Percentiles rank a stretch among this genome's conserved stretches.
These are phyloP conservation scores for Oreocharis arfaki DNA, from an alignment of 2,113 vertebrate species.

Conservation along the genomic window DNA sequence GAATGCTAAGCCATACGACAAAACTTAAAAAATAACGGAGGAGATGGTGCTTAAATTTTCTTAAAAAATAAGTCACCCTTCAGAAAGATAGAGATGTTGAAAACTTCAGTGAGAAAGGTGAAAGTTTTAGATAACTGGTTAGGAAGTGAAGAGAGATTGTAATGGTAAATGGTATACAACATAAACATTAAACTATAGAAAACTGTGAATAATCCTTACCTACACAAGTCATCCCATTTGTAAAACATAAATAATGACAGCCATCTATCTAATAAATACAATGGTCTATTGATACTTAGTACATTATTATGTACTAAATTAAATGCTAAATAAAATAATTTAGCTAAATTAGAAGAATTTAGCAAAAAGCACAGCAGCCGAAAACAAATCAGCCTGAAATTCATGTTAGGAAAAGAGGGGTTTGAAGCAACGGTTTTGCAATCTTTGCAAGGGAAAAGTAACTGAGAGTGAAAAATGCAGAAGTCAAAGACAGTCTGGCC, in stretches of 20 bases:
- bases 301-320: not conserved
- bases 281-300: not conserved
- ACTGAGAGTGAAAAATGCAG: not conserved
- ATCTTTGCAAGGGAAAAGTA: not conserved
- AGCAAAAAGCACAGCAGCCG: not conserved
- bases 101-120: not conserved
- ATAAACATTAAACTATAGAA: not conserved
- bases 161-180: not conserved
- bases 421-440: not conserved
- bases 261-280: not conserved
- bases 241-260: not conserved
- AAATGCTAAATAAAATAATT: too few species aligned
- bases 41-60: not conserved
- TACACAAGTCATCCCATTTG: not conserved
- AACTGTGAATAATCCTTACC: not conserved
- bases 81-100: not conserved
- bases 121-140: not conserved
- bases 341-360: not conserved
- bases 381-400: not conserved
- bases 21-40: not conserved
- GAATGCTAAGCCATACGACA: not conserved
- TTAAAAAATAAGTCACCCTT: not conserved
- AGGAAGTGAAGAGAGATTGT: not conserved
- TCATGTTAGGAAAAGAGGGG: not conserved
- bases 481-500: not conserved